These are phyloP conservation scores for Argentina silus DNA, from an alignment of 2,797 vertebrate genomes.

Conservation along the genomic window DNA sequence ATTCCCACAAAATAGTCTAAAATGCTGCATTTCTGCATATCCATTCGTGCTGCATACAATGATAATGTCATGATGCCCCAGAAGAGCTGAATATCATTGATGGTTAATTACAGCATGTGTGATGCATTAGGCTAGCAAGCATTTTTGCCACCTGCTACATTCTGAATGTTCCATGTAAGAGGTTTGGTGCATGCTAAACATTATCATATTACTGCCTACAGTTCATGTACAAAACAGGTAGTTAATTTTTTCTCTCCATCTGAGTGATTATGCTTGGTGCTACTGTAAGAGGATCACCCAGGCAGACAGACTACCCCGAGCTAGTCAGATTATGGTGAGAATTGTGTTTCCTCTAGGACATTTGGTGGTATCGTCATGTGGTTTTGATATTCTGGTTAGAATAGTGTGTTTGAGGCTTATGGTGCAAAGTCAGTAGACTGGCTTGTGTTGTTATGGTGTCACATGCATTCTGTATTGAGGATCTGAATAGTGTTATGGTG, in stretches of 20 bases:
- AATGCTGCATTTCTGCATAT: constrained; percentile 19
- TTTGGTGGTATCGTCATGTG: neutral
- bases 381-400: neutral
- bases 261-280: constrained; percentile 1
- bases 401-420: neutral
- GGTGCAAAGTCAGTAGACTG: neutral
- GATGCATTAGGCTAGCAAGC: constrained; percentile 37
- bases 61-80: constrained; percentile 29
- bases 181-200: neutral
- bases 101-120: constrained; percentile 19
- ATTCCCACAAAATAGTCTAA: neutral
- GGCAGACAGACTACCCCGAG: constrained; percentile 1
- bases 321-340: neutral
- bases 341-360: neutral
- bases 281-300: constrained; percentile 10
- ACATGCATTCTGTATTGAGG: neutral
- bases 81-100: neutral
- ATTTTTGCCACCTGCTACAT: constrained; percentile 5
- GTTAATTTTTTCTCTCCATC: neutral
- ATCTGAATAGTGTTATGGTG: neutral
- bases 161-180: neutral
- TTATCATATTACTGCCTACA: neutral
- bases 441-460: constrained; percentile 1
- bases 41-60: constrained; percentile 22
- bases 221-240: neutral